Evolutionary conservation across 2,113 vertebrate species (phyloP).

Genomic region (Numenius arquata): DNA sequence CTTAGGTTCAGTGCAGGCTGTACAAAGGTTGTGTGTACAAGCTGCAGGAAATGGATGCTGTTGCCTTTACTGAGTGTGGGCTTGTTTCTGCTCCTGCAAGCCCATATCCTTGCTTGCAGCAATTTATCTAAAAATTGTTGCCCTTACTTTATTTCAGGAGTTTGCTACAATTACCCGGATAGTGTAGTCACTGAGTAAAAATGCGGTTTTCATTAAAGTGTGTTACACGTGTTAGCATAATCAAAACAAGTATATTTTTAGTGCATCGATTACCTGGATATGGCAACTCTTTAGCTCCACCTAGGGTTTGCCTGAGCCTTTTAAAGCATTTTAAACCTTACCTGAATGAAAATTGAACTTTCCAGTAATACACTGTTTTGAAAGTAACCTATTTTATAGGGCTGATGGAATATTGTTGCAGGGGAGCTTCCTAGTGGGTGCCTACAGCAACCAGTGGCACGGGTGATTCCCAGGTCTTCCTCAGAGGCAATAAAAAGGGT

Average conservation of each 20-base stretch:
- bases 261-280: neutral
- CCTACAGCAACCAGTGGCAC: neutral
- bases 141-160: neutral
- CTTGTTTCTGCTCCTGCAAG: neutral
- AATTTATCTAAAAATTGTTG: neutral
- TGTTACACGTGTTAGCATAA: neutral
- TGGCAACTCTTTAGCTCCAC: constrained; percentile 8
- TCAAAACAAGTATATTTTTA: neutral
- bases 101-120: neutral
- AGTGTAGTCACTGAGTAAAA: neutral
- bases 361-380: neutral
- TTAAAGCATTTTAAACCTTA: neutral
- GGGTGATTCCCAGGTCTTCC: neutral
- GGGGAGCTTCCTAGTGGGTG: neutral
- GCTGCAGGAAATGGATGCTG: fast-evolving
- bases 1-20: neutral
- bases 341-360: neutral
- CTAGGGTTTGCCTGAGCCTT: neutral
- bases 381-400: neutral
- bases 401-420: neutral
- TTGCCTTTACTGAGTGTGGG: neutral
- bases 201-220: neutral
- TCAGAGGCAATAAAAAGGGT: neutral
- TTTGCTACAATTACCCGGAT: neutral
- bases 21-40: neutral